Base-by-base conservation (phyloP, 2,797 vertebrate species). In the Urophycis tenuis region DNA sequence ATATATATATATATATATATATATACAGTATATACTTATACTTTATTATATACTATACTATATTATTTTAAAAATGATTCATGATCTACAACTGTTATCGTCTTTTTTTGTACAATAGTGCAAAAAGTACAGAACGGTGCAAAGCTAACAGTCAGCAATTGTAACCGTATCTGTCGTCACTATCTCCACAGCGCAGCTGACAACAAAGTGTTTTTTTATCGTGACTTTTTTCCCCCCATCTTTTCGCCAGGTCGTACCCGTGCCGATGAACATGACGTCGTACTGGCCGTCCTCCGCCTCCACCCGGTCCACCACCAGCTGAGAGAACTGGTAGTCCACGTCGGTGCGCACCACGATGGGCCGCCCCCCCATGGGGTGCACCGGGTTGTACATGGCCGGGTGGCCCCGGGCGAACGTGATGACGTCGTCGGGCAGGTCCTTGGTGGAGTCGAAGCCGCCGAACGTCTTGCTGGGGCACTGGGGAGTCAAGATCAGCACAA, bases 211-310 rank as follows among this genome's bases (percentile, higher is more conserved):
- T 22, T 22, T 49, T 53, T 4, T 41, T 8, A 8, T 53, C 14
- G 3, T 3, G 41, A 2, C 36, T 1, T 8, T 1, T 2, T 29
- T 32, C 1, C 17, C 29, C 2, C 22, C 10, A 4, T 10, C 22
- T 25, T 1, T n/a, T 11, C 3, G 34, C 19, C 34, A 3, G 34
- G 14, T 0, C 67, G 34, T 79, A 96, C 97, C 97, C 94, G 97
- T 99, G 88, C 97, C 97, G 6, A 99, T 99, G 90, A 99, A 99
- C 96, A 99, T 97, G 87, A 99, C 97, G 17, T 99, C 97, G 1
- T 99, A 99, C 29, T 99, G 97, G n/a, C 97, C 97, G 6, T 99
- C 97, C 83, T 99, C 97, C 7, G 97, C 97, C 25, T 99, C 97
- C 6, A 98, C 97, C 73, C 96, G 91, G 88, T 99, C 97, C 70